Evolutionary conservation across 2,113 vertebrate species (phyloP).

Genomic region (Anas platyrhynchos): DNA sequence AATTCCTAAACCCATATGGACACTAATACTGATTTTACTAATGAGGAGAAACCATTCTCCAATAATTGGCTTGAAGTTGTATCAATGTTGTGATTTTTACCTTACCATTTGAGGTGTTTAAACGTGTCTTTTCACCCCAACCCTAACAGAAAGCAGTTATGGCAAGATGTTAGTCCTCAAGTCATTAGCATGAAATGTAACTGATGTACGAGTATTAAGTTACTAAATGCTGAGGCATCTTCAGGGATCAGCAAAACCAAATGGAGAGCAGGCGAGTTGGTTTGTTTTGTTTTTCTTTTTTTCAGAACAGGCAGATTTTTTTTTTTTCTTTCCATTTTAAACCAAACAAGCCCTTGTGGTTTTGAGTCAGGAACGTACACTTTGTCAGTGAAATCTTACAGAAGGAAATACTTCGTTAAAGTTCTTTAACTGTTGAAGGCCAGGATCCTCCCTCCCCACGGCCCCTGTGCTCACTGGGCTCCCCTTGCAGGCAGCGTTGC

Average conservation of each 20-base stretch:
- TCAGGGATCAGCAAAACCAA: slow-evolving; percentile 34
- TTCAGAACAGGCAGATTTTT: slow-evolving; percentile 17
- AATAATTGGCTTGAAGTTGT: neutral
- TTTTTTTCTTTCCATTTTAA: neutral
- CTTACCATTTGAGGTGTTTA: neutral
- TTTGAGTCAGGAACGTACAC: slow-evolving; percentile 15
- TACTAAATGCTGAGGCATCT: slow-evolving; percentile 38
- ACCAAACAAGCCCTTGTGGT: slow-evolving; percentile 20
- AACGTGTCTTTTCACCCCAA: neutral
- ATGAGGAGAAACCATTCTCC: neutral
- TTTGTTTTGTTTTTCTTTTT: neutral
- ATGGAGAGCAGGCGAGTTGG: neutral
- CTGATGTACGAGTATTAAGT: neutral
- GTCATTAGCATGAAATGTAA: slow-evolving; percentile 5
- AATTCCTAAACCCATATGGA: neutral
- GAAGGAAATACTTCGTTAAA: neutral
- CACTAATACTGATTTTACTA: neutral
- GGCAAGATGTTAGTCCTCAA: neutral
- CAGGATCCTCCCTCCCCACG: neutral
- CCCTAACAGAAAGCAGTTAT: neutral
- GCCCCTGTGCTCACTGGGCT: neutral
- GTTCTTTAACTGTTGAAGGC: neutral
- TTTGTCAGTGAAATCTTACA: slow-evolving; percentile 13
- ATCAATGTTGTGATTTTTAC: neutral
- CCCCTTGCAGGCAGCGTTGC: neutral